phyloP scores from a whole-genome alignment of 2,113 vertebrate genomes.

The Forbesichthys agassizii region DNA sequence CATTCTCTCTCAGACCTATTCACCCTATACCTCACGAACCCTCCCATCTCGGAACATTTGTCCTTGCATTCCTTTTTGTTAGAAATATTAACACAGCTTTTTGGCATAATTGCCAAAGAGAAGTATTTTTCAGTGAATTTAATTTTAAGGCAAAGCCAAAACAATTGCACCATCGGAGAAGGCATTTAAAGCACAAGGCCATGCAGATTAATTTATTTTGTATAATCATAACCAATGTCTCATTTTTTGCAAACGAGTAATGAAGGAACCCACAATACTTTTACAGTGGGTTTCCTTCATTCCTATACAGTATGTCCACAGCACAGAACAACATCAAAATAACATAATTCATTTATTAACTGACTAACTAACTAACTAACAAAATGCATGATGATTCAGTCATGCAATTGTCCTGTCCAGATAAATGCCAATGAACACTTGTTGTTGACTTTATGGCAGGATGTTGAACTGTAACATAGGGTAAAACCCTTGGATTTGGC shows the following conservation, averaged over 20 bases:
- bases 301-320: no score
- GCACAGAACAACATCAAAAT: no score
- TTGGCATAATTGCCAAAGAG: constrained; percentile 44
- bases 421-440: constrained; percentile 12
- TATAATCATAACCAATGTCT: no score
- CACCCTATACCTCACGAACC: constrained; percentile 1
- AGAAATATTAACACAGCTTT: constrained; percentile 59
- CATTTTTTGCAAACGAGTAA: no score
- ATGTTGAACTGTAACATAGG: constrained; percentile 21
- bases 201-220: not conserved
- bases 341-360: no score
- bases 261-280: no score
- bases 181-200: not conserved
- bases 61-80: constrained; percentile 23
- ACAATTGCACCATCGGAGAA: constrained; percentile 1
- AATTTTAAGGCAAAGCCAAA: constrained; percentile 40
- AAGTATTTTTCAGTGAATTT: constrained; percentile 54
- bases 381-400: no score
- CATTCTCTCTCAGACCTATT: not conserved
- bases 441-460: not conserved
- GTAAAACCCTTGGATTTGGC: constrained; percentile 11
- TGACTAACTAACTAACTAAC: no score
- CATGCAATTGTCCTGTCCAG: not conserved
- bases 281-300: no score
- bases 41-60: constrained; percentile 37